Conservation (phyloP, 2,888 invertebrate genomes). For the Craniophora ligustri region DNA sequence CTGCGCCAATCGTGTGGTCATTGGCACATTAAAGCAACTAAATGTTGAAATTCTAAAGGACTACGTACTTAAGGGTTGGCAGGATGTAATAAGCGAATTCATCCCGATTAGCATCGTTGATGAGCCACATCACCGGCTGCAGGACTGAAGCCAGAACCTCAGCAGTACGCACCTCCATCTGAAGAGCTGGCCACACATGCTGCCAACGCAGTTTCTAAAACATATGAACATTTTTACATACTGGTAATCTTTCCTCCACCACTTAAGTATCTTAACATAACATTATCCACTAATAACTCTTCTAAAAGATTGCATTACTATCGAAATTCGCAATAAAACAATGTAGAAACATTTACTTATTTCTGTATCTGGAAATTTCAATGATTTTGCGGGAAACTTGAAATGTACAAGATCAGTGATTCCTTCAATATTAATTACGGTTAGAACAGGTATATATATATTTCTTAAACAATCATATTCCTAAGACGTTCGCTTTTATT, state of each 20-base stretch:
- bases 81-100: conserved; percentile 95
- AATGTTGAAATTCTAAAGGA: not conserved
- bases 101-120: conserved; percentile 92
- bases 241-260: not conserved
- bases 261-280: not conserved
- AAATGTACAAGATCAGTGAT: too few species aligned
- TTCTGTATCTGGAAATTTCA: too few species aligned
- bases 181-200: conserved; percentile 96
- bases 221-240: not conserved
- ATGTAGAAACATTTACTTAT: not conserved
- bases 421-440: too few species aligned
- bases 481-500: not conserved
- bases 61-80: conserved; percentile 93
- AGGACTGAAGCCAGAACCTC: conserved; percentile 96
- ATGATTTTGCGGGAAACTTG: too few species aligned
- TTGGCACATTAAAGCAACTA: too few species aligned
- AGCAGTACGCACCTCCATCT: conserved; percentile 94
- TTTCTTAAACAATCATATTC: not conserved
- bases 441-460: not conserved
- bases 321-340: not conserved
- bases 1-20: too few species aligned
- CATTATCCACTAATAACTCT: not conserved
- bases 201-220: conserved; percentile 98
- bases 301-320: too few species aligned
- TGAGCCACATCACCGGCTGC: conserved; percentile 94